Percentiles rank a stretch among this genome's conserved stretches.
Conservation (phyloP, 2,888 invertebrate species). For the Nemapogon koenigi region DNA sequence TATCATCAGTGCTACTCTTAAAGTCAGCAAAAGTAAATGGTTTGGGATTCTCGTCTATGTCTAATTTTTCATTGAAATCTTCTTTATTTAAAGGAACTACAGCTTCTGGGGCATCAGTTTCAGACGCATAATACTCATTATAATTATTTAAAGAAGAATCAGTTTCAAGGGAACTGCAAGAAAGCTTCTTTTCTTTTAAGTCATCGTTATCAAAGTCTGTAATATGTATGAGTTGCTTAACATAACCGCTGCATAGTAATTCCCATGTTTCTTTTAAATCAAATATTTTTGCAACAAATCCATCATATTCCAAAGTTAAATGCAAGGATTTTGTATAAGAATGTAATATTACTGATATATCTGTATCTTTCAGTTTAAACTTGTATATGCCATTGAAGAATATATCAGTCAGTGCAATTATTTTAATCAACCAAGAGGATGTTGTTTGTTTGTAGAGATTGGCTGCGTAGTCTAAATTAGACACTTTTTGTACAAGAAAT, state of each 20-base stretch:
- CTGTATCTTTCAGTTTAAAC: slow-evolving; percentile 67
- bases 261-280: slow-evolving; percentile 70
- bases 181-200: slow-evolving; percentile 34
- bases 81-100: slow-evolving; percentile 15
- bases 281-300: slow-evolving; percentile 65
- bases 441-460: slow-evolving; percentile 93
- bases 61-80: slow-evolving; percentile 19
- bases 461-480: slow-evolving; percentile 83
- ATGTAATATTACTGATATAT: slow-evolving; percentile 69
- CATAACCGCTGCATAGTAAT: slow-evolving; percentile 62
- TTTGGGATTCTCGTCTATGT: slow-evolving; percentile 36
- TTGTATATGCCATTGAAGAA: slow-evolving; percentile 75
- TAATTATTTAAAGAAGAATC: slow-evolving; percentile 48
- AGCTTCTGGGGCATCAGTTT: slow-evolving; percentile 17
- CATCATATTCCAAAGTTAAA: slow-evolving; percentile 59
- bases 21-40: slow-evolving; percentile 67
- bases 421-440: slow-evolving; percentile 89
- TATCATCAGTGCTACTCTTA: slow-evolving; percentile 29
- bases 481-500: slow-evolving; percentile 92
- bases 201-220: slow-evolving; percentile 47
- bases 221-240: slow-evolving; percentile 48
- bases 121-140: slow-evolving; percentile 36
- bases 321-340: slow-evolving; percentile 62
- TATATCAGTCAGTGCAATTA: slow-evolving; percentile 85
- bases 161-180: slow-evolving; percentile 44